Evolutionary conservation across 2,797 vertebrate species (phyloP).

Genomic region (Typhlichthys subterraneus): DNA sequence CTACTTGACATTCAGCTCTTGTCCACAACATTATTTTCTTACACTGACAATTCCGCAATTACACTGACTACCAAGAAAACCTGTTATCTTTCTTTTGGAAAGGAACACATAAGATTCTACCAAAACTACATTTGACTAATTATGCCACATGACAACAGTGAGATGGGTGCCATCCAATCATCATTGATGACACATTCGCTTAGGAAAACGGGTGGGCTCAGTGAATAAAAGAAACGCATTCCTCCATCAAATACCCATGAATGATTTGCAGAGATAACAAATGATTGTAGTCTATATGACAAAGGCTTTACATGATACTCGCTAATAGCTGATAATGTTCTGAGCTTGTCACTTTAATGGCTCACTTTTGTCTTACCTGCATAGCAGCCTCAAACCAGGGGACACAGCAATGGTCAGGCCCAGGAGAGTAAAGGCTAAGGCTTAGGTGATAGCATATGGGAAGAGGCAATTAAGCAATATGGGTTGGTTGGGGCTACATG

Average conservation of each 20-base stretch:
- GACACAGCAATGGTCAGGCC: slow-evolving; percentile 24
- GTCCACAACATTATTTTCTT: no score
- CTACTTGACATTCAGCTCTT: no score
- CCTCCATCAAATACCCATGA: background rate
- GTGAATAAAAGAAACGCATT: background rate
- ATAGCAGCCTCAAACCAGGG: slow-evolving; percentile 12
- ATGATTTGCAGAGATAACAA: no score
- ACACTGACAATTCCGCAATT: slow-evolving; percentile 37
- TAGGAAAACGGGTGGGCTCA: slow-evolving; percentile 20
- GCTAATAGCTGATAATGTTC: no score
- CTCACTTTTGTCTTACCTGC: background rate
- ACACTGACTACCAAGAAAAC: slow-evolving; percentile 39
- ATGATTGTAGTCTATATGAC: no score
- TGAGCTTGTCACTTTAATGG: no score
- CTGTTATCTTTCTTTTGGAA: background rate
- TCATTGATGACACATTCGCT: slow-evolving; percentile 8
- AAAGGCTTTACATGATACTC: no score
- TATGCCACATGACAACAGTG: slow-evolving; percentile 28
- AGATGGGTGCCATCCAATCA: slow-evolving; percentile 4
- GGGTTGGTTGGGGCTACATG: slow-evolving; percentile 33
- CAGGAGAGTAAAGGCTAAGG: slow-evolving; percentile 46
- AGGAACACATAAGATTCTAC: slow-evolving; percentile 19
- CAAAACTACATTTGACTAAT: slow-evolving; percentile 25
- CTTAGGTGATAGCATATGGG: slow-evolving; percentile 11
- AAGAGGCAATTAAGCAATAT: slow-evolving; percentile 11